phyloP scores from a whole-genome alignment of 2,113 vertebrate genomes.

The Mionectes macconnelli region DNA sequence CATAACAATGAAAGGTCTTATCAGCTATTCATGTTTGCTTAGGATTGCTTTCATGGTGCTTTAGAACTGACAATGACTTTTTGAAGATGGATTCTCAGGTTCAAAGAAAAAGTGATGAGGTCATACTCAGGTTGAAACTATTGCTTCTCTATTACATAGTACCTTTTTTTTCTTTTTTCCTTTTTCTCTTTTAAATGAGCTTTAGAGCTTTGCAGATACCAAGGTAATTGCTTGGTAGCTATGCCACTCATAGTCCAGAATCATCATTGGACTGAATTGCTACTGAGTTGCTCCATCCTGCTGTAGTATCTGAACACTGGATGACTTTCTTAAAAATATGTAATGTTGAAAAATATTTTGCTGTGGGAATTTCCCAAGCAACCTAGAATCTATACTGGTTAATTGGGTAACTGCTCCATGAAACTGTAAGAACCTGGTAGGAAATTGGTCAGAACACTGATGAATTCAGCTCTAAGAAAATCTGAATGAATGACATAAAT shows the following conservation, averaged over 20 bases:
- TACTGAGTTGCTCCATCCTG: background rate
- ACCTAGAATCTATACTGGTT: background rate
- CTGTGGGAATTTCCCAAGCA: background rate
- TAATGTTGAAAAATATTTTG: background rate
- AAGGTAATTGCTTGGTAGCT: background rate
- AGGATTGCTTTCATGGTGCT: background rate
- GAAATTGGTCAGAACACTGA: background rate
- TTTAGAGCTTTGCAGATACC: background rate
- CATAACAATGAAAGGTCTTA: background rate
- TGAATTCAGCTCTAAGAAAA: background rate
- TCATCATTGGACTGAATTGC: background rate
- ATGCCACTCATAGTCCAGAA: background rate
- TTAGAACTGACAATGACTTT: background rate
- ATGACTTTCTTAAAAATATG: background rate
- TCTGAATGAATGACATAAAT: background rate
- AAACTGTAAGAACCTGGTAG: background rate
- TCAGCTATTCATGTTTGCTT: background rate
- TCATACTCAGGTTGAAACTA: background rate
- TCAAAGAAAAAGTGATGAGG: background rate
- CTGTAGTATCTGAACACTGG: background rate
- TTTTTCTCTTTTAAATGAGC: background rate
- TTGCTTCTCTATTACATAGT: background rate
- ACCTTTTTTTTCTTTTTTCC: background rate
- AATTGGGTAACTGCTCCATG: background rate
- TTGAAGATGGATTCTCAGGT: background rate